Percentiles rank a stretch among this genome's conserved stretches.
phyloP scores from a whole-genome alignment of 2,797 vertebrate species.

The Melanotaenia trifasciata region DNA sequence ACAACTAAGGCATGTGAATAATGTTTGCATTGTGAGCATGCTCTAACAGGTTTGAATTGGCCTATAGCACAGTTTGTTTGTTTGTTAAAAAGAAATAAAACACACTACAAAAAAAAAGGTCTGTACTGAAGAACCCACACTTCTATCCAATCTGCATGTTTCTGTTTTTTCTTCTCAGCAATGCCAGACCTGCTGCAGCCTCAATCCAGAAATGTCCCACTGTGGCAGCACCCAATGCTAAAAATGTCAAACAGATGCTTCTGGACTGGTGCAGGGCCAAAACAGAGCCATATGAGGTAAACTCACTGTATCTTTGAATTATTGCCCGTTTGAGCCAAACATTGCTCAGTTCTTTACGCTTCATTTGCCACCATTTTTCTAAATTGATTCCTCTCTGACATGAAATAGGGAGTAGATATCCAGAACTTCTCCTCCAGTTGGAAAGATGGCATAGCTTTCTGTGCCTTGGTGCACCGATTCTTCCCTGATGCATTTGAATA shows the following conservation, averaged over 20 bases:
- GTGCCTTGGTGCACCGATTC: constrained; percentile 96
- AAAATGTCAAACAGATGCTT: constrained; percentile 98
- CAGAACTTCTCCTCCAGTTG: constrained; percentile 98
- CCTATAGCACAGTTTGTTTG: background rate
- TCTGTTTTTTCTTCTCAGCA: constrained; percentile 69
- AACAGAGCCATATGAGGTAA: constrained; percentile 95
- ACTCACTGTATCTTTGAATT: constrained; percentile 47
- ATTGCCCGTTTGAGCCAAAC: constrained; percentile 44
- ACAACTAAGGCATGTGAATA: background rate
- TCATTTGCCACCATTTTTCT: constrained; percentile 4
- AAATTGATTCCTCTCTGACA: constrained; percentile 19
- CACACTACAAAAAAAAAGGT: background rate
- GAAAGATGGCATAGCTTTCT: constrained; percentile 97
- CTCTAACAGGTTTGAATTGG: too few species aligned
- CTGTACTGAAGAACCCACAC: background rate
- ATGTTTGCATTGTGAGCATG: too few species aligned
- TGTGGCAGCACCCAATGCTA: constrained; percentile 88
- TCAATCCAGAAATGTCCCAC: constrained; percentile 83
- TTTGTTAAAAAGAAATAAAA: background rate
- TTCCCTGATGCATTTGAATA: constrained; percentile 97
- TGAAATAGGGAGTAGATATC: constrained; percentile 90
- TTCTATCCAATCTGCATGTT: constrained; percentile 17
- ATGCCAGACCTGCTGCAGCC: constrained; percentile 67
- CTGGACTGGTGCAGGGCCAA: constrained; percentile 98
- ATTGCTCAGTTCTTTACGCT: constrained; percentile 36